Evolutionary conservation across 2,888 invertebrate genomes (phyloP).

Genomic region (Andrena minutula): DNA sequence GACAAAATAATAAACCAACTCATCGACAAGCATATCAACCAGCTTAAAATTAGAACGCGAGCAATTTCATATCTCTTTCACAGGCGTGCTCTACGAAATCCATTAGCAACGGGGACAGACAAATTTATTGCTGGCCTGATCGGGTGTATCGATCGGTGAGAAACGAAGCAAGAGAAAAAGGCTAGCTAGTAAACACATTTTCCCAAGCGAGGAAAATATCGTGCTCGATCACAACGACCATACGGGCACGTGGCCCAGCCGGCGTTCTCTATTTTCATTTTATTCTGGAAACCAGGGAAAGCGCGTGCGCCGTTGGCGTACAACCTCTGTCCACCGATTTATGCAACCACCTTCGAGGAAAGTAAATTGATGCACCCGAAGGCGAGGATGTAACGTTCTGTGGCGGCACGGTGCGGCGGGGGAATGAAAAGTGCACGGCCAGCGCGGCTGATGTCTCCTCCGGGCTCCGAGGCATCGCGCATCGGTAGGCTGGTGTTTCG

Average conservation of each 20-base stretch:
- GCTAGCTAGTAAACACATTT: neutral
- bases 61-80: slow-evolving; percentile 19
- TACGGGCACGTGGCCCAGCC: neutral
- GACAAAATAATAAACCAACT: neutral
- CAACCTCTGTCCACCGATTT: slow-evolving; percentile 27
- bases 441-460: slow-evolving; percentile 29
- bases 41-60: neutral
- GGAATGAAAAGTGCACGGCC: slow-evolving; percentile 19
- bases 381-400: slow-evolving; percentile 15
- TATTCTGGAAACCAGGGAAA: slow-evolving; percentile 65
- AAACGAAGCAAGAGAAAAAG: slow-evolving; percentile 15
- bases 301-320: slow-evolving; percentile 11
- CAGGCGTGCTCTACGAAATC: neutral
- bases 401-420: neutral
- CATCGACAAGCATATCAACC: neutral
- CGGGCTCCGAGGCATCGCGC: slow-evolving; percentile 14
- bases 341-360: slow-evolving; percentile 48
- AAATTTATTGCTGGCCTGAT: slow-evolving; percentile 7
- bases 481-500: slow-evolving; percentile 8
- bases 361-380: slow-evolving; percentile 34
- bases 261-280: slow-evolving; percentile 42
- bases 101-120: neutral
- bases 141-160: neutral
- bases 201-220: neutral
- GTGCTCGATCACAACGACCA: neutral